phyloP scores from a whole-genome alignment of 2,113 vertebrate species.

The Gallinago undulata region DNA sequence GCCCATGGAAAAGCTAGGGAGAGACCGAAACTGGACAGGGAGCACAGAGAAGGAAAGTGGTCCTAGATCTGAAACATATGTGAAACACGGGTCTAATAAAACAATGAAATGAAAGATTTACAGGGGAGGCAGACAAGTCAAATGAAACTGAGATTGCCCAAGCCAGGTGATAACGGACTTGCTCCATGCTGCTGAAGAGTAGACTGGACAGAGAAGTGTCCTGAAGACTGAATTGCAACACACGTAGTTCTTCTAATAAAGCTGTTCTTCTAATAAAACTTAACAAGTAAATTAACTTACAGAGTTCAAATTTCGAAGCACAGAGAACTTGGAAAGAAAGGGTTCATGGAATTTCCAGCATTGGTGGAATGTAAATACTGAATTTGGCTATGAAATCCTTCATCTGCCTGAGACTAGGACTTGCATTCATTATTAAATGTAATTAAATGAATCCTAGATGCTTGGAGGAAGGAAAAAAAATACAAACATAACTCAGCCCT shows the following conservation, averaged over 20 bases:
- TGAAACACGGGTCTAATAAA: not conserved
- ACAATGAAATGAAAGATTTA: not conserved
- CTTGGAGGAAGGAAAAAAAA: not conserved
- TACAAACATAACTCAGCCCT: not conserved
- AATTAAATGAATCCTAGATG: not conserved
- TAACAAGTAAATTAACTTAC: rapidly evolving
- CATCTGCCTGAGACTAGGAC: not conserved
- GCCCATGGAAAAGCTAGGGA: not conserved
- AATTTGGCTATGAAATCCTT: not conserved
- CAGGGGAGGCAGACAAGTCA: not conserved
- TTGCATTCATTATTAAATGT: not conserved
- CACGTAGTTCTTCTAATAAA: not conserved
- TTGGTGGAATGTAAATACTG: not conserved
- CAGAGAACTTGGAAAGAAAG: not conserved
- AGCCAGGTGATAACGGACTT: not conserved
- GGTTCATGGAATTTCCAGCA: not conserved
- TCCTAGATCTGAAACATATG: not conserved
- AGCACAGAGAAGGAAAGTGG: not conserved
- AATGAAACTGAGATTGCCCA: not conserved
- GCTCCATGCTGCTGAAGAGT: not conserved
- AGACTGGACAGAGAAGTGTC: not conserved
- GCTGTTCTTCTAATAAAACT: not conserved
- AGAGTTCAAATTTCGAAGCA: not conserved
- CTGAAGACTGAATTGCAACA: not conserved
- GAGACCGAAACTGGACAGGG: not conserved